Evolutionary conservation across 1,140 invertebrate species (phyloP), one percentile per base, ranked within the genome.

Genomic region (Notospermus geniculatus): DNA sequence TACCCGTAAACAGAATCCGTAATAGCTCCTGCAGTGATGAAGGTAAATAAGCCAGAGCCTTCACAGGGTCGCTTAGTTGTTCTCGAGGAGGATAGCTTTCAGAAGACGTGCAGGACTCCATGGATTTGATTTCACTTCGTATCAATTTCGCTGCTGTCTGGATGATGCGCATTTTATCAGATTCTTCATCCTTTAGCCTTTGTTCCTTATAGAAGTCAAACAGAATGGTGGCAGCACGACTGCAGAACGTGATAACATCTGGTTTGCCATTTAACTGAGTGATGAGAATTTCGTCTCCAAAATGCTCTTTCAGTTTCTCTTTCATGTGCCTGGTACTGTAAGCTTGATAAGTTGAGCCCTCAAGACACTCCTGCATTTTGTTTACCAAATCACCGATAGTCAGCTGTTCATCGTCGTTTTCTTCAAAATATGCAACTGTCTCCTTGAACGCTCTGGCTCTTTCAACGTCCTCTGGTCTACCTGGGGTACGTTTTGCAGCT

Each of bases 241-340:
- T 52, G 50, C 52, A 30, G 17, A 65, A 41, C 17, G 63, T 65
- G 2, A 65, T 60, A 54, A 67, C 53, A 67, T 60, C 59, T 23
- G 43, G 13, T 58, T 69, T 69, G 11, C 54, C 57, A 58, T 59
- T 59, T 19, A 64, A n/a, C 27, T 45, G 45, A 32, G 61, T 41
- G 5, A 67, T 63, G 0, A 67, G 29, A 36, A 57, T 55, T n/a
- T 39, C 41, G 9, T 59, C 22, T 25, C 61, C 59, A 64, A 59
- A 69, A 29, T 63, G 46, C 39, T 64, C 61, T 22, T 60, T 25
- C 4, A 66, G 17, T 28, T 58, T 64, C 15, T 60, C 64, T 32
- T 69, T 69, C 64, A 68, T 66, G 50, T 68, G 61, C 28, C 19
- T 32, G 13, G 30, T 19, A 32, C 57, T 63, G 29, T 63, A 67